These are phyloP conservation scores for Nylanderia fulva DNA, from an alignment of 1,140 invertebrate genomes.

Conservation along the genomic window DNA sequence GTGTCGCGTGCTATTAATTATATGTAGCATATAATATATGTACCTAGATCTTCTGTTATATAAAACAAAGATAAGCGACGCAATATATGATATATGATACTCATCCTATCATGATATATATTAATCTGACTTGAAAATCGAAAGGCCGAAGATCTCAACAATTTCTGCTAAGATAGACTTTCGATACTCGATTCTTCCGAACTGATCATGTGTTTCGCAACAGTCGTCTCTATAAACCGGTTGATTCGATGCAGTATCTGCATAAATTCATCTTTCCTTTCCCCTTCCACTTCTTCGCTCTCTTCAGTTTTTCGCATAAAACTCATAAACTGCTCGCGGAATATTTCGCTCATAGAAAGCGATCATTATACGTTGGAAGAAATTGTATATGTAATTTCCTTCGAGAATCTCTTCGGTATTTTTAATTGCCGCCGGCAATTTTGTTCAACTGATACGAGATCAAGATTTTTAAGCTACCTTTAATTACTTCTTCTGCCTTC, in stretches of 20 bases:
- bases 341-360: slow-evolving; percentile 39
- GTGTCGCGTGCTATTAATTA: not conserved
- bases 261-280: slow-evolving; percentile 27
- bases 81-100: not conserved
- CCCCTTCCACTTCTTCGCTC: no score
- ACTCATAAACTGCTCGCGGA: slow-evolving; percentile 1
- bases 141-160: not conserved
- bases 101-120: not conserved
- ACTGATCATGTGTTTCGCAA: slow-evolving; percentile 13
- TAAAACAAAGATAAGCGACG: slow-evolving; percentile 8
- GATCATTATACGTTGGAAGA: not conserved
- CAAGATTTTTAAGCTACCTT: slow-evolving; percentile 21
- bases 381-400: slow-evolving; percentile 37
- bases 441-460: not conserved
- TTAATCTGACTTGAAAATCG: not conserved
- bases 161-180: not conserved
- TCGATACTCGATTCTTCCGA: not conserved
- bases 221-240: not conserved
- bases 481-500: slow-evolving; percentile 17
- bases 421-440: slow-evolving; percentile 30
- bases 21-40: not conserved
- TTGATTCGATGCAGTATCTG: not conserved
- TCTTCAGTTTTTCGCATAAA: not conserved
- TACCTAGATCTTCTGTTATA: not conserved
- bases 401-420: slow-evolving; percentile 20